Conservation (phyloP, 2,797 vertebrate genomes). For the Glyptemys insculpta region DNA sequence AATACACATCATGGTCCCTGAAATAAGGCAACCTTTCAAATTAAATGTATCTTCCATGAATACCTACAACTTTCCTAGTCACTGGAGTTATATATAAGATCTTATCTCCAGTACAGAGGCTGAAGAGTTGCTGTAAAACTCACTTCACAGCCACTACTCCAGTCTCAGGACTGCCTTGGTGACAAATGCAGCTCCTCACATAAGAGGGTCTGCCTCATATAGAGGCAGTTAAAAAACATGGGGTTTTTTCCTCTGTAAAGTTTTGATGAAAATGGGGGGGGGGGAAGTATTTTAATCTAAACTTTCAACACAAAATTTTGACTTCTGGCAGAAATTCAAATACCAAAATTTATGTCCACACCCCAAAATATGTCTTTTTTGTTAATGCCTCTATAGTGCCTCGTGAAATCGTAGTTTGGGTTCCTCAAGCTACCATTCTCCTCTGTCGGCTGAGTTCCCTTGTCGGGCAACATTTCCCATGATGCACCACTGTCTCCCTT, state of each 20-base stretch:
- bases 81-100: background rate
- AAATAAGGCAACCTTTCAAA: background rate
- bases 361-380: background rate
- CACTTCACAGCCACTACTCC: fast-evolving
- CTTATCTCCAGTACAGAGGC: background rate
- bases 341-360: background rate
- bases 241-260: background rate
- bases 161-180: background rate
- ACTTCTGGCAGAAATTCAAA: background rate
- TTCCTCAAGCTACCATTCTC: fast-evolving
- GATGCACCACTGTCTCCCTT: fast-evolving
- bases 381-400: background rate
- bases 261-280: background rate
- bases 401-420: background rate
- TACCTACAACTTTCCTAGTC: background rate
- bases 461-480: background rate
- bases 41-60: background rate
- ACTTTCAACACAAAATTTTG: background rate
- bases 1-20: background rate
- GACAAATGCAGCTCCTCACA: background rate
- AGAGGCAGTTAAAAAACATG: background rate
- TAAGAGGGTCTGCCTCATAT: background rate
- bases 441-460: background rate
- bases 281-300: background rate
- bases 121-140: background rate